Evolutionary conservation across 2,888 invertebrate species (phyloP), one percentile per base, ranked within the genome.

Genomic region (Hypselothyrea guttata): DNA sequence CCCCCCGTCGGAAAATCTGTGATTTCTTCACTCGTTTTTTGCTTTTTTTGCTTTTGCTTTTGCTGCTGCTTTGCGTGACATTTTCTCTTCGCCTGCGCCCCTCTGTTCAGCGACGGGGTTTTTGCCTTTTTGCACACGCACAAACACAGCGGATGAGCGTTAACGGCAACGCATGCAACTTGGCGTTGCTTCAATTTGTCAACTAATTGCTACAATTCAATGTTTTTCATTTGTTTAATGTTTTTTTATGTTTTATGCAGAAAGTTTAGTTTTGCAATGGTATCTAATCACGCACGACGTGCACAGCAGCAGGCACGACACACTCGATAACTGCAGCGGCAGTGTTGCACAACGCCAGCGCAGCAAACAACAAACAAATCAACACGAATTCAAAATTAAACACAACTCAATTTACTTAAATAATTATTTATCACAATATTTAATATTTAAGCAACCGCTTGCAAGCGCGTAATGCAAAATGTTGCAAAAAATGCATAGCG

Each of bases 51-150:
- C 81, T 79, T 61, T 57, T 77, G 72, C 81, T 79, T 62, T 82
- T 83, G 60, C 64, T 83, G 74, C 83, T 82, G 67, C 86, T 84
- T 73, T 83, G 86, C 83, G 83, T 83, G 83, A 83, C 86, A 83
- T 86, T 86, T 83, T 82, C 83, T 86, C 76, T 76, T 71, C 61
- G 64, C 56, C 83, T 83, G 68, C 78, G 74, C 68, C 85, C 66
- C 79, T 79, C 72, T n/a, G 60, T 79, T 57, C 38, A 53, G 38
- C 45, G 51, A 55, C 34, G 56, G 58, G 54, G 61, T 72, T 75
- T 71, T 58, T 66, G 53, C 44, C 54, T 58, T 70, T 57, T 68
- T 55, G 58, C 69, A 73, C 62, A 63, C 67, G 61, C 70, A 74
- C 63, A 63, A 71, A 47, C 45, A 57, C 40, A 12, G 48, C 30